A percentile compares a stretch with the other conserved stretches of the same genome.
These are phyloP conservation scores for Phoenoteleia sp. DNA, from an alignment of 2,888 invertebrate genomes.

Conservation along the genomic window DNA sequence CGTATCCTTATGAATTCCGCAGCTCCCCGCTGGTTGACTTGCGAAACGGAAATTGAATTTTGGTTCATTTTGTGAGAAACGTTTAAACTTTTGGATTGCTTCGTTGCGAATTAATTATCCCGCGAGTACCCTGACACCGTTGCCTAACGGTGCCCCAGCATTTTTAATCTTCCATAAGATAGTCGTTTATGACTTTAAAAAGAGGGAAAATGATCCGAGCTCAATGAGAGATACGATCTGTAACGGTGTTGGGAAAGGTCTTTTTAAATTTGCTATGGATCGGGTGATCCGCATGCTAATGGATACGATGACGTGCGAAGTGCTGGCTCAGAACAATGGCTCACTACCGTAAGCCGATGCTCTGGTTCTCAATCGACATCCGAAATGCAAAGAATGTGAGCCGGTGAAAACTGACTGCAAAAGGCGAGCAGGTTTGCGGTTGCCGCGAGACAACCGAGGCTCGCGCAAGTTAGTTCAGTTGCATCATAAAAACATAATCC, in stretches of 20 bases:
- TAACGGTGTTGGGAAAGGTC: conserved; percentile 32
- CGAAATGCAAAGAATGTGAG: background rate
- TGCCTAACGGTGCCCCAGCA: conserved; percentile 19
- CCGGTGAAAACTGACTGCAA: conserved; percentile 20
- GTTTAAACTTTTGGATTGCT: conserved; percentile 76
- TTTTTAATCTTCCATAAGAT: conserved; percentile 33
- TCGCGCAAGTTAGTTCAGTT: conserved; percentile 81
- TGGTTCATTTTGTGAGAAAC: conserved; percentile 78
- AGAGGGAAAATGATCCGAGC: conserved; percentile 35
- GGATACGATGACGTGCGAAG: conserved; percentile 52
- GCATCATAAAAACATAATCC: conserved; percentile 80
- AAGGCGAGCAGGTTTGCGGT: conserved; percentile 75
- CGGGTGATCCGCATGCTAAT: conserved; percentile 42
- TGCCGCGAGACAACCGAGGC: conserved; percentile 77
- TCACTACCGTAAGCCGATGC: conserved; percentile 58
- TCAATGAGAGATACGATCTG: conserved; percentile 37
- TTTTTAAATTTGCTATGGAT: conserved; percentile 33
- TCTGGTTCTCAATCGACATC: too few relatives aligned
- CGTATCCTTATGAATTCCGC: conserved; percentile 61
- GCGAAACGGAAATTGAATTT: conserved; percentile 76
- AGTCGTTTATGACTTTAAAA: conserved; percentile 23
- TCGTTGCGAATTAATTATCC: conserved; percentile 21
- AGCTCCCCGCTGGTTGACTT: conserved; percentile 46
- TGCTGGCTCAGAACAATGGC: conserved; percentile 46
- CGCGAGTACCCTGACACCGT: too few relatives aligned